Percentiles rank a stretch among this genome's conserved stretches.
phyloP scores from a whole-genome alignment of 2,113 vertebrate species.

The Oncorhynchus clarkii region DNA sequence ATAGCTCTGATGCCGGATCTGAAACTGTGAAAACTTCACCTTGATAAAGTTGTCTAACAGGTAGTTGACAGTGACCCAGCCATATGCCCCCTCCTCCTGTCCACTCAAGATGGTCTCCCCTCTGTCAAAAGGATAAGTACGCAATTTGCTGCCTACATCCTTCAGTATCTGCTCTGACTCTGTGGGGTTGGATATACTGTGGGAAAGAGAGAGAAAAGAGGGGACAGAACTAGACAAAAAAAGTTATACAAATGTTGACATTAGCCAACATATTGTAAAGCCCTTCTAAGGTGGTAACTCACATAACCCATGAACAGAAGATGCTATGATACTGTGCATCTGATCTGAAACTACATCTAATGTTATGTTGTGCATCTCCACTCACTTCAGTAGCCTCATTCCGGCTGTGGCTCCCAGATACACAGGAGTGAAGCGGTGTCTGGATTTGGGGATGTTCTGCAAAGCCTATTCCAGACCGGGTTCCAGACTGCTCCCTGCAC shows the following conservation, averaged over 20 bases:
- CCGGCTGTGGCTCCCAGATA: slow-evolving; percentile 84
- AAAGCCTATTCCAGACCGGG: slow-evolving; percentile 72
- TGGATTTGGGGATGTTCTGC: slow-evolving; percentile 63
- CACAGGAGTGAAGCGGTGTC: slow-evolving; percentile 64
- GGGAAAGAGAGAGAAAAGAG: slow-evolving; percentile 4
- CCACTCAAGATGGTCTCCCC: slow-evolving; percentile 79
- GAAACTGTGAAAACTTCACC: slow-evolving; percentile 57
- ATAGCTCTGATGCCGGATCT: not conserved
- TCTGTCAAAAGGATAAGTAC: slow-evolving; percentile 72
- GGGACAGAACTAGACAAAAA: not conserved
- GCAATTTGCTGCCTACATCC: slow-evolving; percentile 70
- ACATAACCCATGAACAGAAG: no score
- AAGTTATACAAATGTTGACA: not conserved
- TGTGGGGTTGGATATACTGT: slow-evolving; percentile 61
- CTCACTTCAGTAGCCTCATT: slow-evolving; percentile 84
- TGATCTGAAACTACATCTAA: not conserved
- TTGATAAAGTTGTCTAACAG: slow-evolving; percentile 81
- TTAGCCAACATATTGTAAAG: not conserved
- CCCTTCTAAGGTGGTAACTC: no score
- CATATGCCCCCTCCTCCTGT: slow-evolving; percentile 79
- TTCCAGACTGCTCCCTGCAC: slow-evolving; percentile 61
- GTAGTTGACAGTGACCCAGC: slow-evolving; percentile 88
- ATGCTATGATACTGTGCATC: no score
- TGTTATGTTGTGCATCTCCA: not conserved
- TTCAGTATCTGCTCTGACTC: slow-evolving; percentile 66